Percentiles rank a stretch among this genome's conserved stretches.
These are phyloP conservation scores for Didymodactylos carnosus DNA, from an alignment of 2,888 invertebrate genomes.

Conservation along the genomic window DNA sequence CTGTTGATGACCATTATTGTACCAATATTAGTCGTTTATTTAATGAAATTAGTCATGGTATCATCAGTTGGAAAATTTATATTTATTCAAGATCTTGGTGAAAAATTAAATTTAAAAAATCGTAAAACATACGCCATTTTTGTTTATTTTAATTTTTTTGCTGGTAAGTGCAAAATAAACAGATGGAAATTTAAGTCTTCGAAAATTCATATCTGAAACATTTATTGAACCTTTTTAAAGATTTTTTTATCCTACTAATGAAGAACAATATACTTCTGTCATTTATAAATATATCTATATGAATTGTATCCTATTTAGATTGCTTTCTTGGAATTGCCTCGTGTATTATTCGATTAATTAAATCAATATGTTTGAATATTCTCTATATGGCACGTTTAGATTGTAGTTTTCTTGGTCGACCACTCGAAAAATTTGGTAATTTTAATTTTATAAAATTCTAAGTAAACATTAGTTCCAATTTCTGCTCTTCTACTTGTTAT, in stretches of 20 bases:
- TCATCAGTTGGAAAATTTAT: neutral
- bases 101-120: neutral
- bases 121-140: neutral
- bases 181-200: neutral
- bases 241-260: no score
- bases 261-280: no score
- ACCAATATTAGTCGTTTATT: neutral
- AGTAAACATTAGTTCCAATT: no score
- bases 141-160: neutral
- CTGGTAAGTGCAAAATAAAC: neutral
- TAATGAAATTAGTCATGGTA: neutral
- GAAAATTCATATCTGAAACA: neutral
- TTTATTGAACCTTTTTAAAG: no score
- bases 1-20: neutral
- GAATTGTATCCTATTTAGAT: no score
- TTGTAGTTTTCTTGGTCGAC: neutral
- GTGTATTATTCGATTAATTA: neutral
- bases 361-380: neutral
- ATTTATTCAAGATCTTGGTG: neutral
- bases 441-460: no score
- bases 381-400: neutral
- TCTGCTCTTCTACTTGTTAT: no score
- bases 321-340: slow-evolving; percentile 1
- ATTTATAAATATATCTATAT: no score
- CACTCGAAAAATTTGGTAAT: neutral